Evolutionary conservation across 2,888 invertebrate species (phyloP).

Genomic region (Perizoma affinitatum): DNA sequence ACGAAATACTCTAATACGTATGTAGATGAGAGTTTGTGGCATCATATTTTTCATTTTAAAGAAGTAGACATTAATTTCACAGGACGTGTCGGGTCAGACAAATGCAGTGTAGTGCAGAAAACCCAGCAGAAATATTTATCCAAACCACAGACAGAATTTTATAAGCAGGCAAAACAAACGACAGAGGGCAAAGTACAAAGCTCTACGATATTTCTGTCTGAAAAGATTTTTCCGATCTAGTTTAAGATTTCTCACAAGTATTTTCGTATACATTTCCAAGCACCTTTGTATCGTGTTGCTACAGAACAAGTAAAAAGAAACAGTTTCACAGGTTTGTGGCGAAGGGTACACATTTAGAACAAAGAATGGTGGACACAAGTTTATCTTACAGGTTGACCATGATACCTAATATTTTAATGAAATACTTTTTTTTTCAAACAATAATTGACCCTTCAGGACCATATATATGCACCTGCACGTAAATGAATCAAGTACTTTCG

Average conservation of each 20-base stretch:
- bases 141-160: constrained; percentile 13
- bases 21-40: no score
- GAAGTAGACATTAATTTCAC: neutral
- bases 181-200: constrained; percentile 23
- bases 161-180: constrained; percentile 17
- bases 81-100: neutral
- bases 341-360: constrained; percentile 19
- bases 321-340: constrained; percentile 11
- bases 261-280: constrained; percentile 33
- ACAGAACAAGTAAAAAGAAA: constrained; percentile 13
- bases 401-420: neutral
- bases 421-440: no score
- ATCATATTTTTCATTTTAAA: no score
- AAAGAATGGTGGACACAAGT: constrained; percentile 11
- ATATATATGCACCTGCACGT: no score
- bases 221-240: constrained; percentile 26
- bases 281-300: constrained; percentile 28
- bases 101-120: constrained; percentile 9
- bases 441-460: no score
- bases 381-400: constrained; percentile 10
- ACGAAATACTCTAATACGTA: no score
- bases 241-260: constrained; percentile 34
- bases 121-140: constrained; percentile 9
- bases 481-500: no score
- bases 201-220: constrained; percentile 23